A percentile compares a stretch with the other conserved stretches of the same genome.
Evolutionary conservation across 2,888 invertebrate genomes (phyloP).

Genomic region (Dorcus parallelipipedus): DNA sequence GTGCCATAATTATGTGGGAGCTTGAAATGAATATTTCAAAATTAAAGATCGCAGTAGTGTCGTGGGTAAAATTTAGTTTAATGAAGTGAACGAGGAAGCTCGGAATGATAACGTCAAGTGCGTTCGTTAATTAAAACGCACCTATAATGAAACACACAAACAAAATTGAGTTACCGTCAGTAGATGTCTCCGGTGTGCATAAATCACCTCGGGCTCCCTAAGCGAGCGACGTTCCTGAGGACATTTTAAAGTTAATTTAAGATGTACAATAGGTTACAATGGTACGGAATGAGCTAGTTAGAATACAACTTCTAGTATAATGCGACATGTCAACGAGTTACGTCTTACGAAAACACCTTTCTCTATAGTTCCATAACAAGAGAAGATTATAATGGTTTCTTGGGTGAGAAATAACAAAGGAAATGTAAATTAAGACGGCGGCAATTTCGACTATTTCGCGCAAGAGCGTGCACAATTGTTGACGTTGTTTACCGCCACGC

Average conservation of each 20-base stretch:
- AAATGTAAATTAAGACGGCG: slow-evolving; percentile 31
- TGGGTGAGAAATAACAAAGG: slow-evolving; percentile 30
- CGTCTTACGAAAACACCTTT: slow-evolving; percentile 26
- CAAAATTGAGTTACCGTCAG: slow-evolving; percentile 27
- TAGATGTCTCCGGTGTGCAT: slow-evolving; percentile 32
- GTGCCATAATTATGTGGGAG: too few relatives aligned
- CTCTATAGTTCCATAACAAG: slow-evolving; percentile 24
- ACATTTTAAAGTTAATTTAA: slow-evolving; percentile 43
- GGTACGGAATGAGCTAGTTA: slow-evolving; percentile 44
- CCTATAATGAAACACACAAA: slow-evolving; percentile 14
- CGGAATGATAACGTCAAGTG: slow-evolving; percentile 4
- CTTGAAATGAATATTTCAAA: too few relatives aligned
- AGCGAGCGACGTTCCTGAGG: slow-evolving; percentile 31
- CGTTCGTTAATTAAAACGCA: slow-evolving; percentile 15
- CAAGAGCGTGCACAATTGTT: too few relatives aligned
- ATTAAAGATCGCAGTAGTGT: too few relatives aligned
- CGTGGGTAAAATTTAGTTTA: slow-evolving; percentile 8
- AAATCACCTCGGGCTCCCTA: slow-evolving; percentile 35
- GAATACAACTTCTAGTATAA: slow-evolving; percentile 37
- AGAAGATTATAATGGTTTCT: slow-evolving; percentile 33
- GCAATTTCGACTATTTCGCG: slow-evolving; percentile 7
- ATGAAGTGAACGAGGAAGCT: slow-evolving; percentile 12
- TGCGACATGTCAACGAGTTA: slow-evolving; percentile 37
- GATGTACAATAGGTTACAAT: slow-evolving; percentile 45
- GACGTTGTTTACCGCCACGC: neutral